A percentile compares a stretch with the other conserved stretches of the same genome.
Evolutionary conservation across 2,113 vertebrate genomes (phyloP).

Genomic region (Suncus etruscus): DNA sequence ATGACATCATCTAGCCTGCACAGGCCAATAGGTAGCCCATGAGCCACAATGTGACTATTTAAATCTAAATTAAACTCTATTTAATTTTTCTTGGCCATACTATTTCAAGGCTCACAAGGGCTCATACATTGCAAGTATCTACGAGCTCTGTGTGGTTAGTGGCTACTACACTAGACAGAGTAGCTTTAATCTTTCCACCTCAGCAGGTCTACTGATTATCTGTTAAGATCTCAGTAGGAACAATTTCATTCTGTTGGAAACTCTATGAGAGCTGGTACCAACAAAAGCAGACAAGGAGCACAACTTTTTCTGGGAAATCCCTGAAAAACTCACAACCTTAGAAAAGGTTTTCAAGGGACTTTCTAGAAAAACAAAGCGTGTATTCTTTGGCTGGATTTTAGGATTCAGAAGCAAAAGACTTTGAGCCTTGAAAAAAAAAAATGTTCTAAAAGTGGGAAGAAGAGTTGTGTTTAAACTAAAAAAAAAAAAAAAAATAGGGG

Average conservation of each 20-base stretch:
- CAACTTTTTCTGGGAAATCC: neutral
- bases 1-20: neutral
- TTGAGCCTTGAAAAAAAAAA: neutral
- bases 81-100: neutral
- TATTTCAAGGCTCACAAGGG: neutral
- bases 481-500: slow-evolving; percentile 11
- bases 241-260: neutral
- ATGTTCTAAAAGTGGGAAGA: neutral
- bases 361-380: neutral
- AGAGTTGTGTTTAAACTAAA: neutral
- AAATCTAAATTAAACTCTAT: neutral
- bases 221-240: neutral
- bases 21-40: neutral
- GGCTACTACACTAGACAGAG: neutral
- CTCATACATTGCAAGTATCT: neutral
- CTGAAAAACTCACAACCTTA: neutral
- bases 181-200: neutral
- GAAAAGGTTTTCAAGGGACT: neutral
- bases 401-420: neutral
- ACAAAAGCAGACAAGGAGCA: neutral
- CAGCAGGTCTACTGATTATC: neutral
- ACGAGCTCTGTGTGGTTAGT: too few relatives aligned
- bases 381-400: neutral
- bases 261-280: too few relatives aligned
- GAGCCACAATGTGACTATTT: neutral